phyloP scores from a whole-genome alignment of 1,140 invertebrate genomes.

The Pseudomyrmex cubaensis region DNA sequence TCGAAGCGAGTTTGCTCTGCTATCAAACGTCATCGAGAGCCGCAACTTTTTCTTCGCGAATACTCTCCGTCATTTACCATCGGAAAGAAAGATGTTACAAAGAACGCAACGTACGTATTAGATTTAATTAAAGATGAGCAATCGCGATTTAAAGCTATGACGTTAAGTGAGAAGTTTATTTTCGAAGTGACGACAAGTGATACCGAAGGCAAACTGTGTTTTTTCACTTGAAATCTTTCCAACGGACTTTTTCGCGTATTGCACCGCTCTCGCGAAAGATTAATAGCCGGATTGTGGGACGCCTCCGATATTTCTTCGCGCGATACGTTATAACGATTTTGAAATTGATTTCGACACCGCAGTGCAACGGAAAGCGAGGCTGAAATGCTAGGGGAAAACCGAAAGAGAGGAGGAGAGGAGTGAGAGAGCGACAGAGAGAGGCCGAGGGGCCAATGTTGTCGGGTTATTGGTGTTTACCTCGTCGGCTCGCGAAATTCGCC shows the following conservation, averaged over 20 bases:
- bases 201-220: slow-evolving; percentile 8
- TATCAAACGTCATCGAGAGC: slow-evolving; percentile 14
- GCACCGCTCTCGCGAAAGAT: slow-evolving; percentile 25
- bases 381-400: not conserved
- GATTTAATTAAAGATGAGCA: no score
- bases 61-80: not conserved
- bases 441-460: slow-evolving; percentile 2
- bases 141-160: not conserved
- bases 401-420: not conserved
- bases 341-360: slow-evolving; percentile 61
- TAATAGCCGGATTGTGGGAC: slow-evolving; percentile 31
- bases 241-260: slow-evolving; percentile 3
- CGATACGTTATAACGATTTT: slow-evolving; percentile 45
- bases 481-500: slow-evolving; percentile 50
- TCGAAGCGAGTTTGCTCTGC: slow-evolving; percentile 22
- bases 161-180: not conserved
- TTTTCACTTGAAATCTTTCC: slow-evolving; percentile 9
- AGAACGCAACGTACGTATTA: no score
- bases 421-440: not conserved
- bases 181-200: not conserved
- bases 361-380: not conserved
- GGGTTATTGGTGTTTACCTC: slow-evolving; percentile 54
- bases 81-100: no score
- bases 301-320: slow-evolving; percentile 40
- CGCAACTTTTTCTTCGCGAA: slow-evolving; percentile 4